Base-by-base conservation (phyloP, 1,140 invertebrate genomes). In the Trigoniulus corallinus region DNA sequence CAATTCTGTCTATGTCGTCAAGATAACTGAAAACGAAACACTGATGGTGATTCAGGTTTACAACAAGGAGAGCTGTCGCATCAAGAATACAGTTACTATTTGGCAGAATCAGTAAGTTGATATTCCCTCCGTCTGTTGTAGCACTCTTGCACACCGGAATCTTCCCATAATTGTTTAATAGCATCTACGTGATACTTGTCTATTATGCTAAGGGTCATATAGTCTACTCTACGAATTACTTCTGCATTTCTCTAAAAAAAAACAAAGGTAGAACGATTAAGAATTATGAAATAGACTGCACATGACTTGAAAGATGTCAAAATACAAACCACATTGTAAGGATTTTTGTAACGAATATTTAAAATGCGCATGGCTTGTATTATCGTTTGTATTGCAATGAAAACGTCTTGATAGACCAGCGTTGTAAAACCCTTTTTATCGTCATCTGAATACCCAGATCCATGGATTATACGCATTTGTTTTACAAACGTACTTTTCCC, bases 401-500 rank as follows among this genome's bases (percentile, higher is more conserved):
- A 98, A 68, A 99, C 98, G 74, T 99, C 98, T 75, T 98, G 95
- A 72, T 94, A 98, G 44, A 99, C 94, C 61, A 98, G 80, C 74
- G 97, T 97, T 64, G 98, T 97, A 70, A 95, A 97, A 52, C 88
- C 85, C 58, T 88, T 78, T 71, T 97, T 97, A 72, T 99, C 96
- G 64, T 99, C 95, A 71, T 98, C 92, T 61, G 93, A 94, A 72
- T 98, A 99, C 57, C 96, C 96, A 56, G 88, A 81, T 49, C 95
- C 95, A 74, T 98, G 95, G 70, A 99, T 99, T 74, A 99, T 99
- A 74, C 94, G 81, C 96, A 99, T 98, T 78, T 99, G 95, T 79
- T 98, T 99, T 72, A 99, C 98, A 72, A 99, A 99, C 53, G 96
- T 99, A 56, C 93, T 98, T 71, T 99, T 99, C 41, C 96, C 96